These are phyloP conservation scores for Helogale parvula DNA, from an alignment of 2,113 vertebrate species.

Conservation along the genomic window DNA sequence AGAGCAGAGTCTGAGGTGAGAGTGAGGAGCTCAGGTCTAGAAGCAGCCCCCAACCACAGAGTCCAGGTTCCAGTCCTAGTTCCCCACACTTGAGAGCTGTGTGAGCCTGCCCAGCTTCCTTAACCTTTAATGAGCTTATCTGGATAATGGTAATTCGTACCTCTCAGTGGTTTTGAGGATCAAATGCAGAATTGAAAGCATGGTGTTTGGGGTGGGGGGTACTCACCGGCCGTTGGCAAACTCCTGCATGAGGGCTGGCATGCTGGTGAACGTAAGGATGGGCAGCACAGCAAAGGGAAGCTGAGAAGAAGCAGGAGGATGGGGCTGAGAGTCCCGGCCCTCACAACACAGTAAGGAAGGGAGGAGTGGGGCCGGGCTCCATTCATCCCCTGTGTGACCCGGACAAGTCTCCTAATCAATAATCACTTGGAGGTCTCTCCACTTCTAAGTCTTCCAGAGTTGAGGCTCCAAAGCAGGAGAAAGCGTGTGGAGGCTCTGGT, in stretches of 20 bases:
- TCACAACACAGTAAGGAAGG: not conserved
- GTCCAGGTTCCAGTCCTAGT: not conserved
- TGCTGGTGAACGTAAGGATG: slow-evolving; percentile 89
- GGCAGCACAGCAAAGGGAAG: slow-evolving; percentile 88
- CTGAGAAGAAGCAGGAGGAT: slow-evolving; percentile 54
- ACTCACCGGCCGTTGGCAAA: slow-evolving; percentile 88
- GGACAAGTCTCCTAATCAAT: not conserved
- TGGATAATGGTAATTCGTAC: not conserved
- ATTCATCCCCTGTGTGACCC: not conserved
- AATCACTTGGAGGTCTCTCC: not conserved
- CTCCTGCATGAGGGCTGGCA: slow-evolving; percentile 86
- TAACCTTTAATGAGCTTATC: not conserved
- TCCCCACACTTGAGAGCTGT: not conserved
- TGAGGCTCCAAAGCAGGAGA: not conserved
- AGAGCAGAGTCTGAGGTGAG: not conserved
- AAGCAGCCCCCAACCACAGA: not conserved
- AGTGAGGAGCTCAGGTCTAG: not conserved
- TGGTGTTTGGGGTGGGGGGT: not conserved
- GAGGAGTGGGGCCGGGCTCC: accelerated
- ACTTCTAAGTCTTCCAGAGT: not conserved
- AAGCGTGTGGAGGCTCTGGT: not conserved
- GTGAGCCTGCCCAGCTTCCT: not conserved
- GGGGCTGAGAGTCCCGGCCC: not conserved
- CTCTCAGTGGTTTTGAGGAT: not conserved
- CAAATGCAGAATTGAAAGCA: accelerated